phyloP scores from a whole-genome alignment of 2,797 vertebrate species.

The Myiotriccus ornatus region DNA sequence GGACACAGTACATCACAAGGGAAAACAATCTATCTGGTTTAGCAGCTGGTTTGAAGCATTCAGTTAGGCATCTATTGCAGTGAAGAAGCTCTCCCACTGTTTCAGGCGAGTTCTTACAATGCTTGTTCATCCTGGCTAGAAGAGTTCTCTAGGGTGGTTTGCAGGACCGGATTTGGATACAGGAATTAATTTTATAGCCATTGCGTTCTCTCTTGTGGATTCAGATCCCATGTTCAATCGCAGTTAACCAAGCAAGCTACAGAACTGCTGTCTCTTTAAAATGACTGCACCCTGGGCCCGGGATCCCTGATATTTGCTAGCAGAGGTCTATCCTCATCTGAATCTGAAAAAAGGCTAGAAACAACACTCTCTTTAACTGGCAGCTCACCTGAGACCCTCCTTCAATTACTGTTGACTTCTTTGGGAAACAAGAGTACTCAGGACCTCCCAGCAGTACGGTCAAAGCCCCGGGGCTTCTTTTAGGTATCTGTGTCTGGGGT shows the following conservation, averaged over 20 bases:
- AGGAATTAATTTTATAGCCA: background rate
- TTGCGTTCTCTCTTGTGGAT: background rate
- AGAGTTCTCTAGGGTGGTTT: background rate
- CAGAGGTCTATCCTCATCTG: background rate
- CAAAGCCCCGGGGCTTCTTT: background rate
- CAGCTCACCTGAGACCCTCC: background rate
- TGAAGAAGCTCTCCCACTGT: background rate
- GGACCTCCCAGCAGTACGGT: background rate
- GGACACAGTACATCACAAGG: background rate
- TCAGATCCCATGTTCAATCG: background rate
- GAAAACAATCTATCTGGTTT: conserved; percentile 18
- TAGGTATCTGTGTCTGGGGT: background rate
- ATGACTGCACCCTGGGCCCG: background rate
- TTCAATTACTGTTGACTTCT: background rate
- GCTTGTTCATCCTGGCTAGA: background rate
- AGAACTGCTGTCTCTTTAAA: background rate
- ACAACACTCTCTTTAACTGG: background rate
- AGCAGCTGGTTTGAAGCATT: conserved; percentile 25
- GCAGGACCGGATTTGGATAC: background rate
- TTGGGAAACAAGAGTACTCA: background rate
- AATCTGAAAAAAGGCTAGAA: background rate
- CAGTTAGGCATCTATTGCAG: background rate
- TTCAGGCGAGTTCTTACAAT: background rate
- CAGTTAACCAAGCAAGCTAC: background rate
- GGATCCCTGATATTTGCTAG: background rate